Conservation (phyloP, 2,113 vertebrate species). For the Acanthisitta chloris region DNA sequence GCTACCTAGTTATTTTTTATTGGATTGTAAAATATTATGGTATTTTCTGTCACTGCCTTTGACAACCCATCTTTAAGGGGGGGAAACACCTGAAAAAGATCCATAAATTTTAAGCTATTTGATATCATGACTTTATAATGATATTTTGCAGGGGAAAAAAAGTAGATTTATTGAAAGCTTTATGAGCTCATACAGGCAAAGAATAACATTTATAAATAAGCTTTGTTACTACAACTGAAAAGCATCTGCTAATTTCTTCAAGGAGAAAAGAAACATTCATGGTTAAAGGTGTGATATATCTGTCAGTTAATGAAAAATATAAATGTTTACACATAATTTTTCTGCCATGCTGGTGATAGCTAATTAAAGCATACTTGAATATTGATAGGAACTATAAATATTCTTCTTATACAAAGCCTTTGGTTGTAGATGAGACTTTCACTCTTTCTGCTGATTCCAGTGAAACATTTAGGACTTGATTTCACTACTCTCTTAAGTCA, state of each 20-base stretch:
- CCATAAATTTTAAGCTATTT: not conserved
- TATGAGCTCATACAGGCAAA: not conserved
- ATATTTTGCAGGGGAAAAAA: not conserved
- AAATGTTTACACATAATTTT: not conserved
- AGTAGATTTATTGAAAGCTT: not conserved
- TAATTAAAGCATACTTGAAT: not conserved
- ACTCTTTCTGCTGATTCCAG: not conserved
- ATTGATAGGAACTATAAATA: not conserved
- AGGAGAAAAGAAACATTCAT: not conserved
- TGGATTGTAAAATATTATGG: constrained; percentile 4
- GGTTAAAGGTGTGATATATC: not conserved
- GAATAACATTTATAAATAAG: not conserved
- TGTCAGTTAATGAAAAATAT: not conserved
- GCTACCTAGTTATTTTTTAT: constrained; percentile 36
- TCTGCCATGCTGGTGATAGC: not conserved
- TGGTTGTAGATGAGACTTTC: not conserved
- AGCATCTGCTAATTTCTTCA: not conserved
- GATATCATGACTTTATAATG: not conserved
- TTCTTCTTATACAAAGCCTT: not conserved
- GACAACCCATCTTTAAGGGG: no score
- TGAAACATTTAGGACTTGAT: not conserved
- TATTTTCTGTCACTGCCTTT: constrained; percentile 18
- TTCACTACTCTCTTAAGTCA: not conserved
- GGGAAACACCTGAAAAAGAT: constrained; percentile 29
- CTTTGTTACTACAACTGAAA: not conserved